These are phyloP conservation scores for Homalodisca vitripennis DNA, from an alignment of 1,140 invertebrate genomes.

Conservation along the genomic window DNA sequence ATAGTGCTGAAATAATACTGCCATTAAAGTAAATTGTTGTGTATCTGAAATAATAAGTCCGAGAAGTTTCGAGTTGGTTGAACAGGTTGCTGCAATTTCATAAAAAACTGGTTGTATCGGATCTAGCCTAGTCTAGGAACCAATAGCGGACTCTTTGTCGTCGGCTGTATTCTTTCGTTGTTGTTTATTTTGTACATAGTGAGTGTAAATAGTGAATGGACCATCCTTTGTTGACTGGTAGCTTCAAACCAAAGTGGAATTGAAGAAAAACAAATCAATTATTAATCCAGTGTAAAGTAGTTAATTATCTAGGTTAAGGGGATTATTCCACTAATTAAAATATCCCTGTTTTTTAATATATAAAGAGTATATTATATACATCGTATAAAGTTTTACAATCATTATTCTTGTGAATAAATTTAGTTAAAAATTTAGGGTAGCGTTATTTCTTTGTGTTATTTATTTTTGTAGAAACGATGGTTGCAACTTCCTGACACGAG, in stretches of 20 bases:
- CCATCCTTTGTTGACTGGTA: not conserved
- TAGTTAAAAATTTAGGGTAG: no score
- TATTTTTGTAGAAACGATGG: constrained; percentile 19
- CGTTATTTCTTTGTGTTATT: constrained; percentile 11
- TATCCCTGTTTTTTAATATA: constrained; percentile 5
- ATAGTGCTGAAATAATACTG: constrained; percentile 3
- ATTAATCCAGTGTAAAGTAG: constrained; percentile 10
- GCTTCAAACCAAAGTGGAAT: constrained; percentile 14
- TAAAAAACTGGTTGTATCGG: not conserved
- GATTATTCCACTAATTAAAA: not conserved
- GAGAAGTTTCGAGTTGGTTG: no score
- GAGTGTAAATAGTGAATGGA: constrained; percentile 18
- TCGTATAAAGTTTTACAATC: constrained; percentile 9
- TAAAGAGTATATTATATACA: constrained; percentile 16
- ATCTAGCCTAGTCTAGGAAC: constrained; percentile 11
- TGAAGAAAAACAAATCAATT: not conserved
- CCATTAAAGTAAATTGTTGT: no score
- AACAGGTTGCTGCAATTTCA: constrained; percentile 11
- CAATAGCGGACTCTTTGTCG: not conserved
- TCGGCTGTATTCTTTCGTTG: not conserved
- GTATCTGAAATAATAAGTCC: no score
- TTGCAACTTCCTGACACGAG: no score
- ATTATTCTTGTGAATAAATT: no score
- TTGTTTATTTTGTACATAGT: constrained; percentile 12
- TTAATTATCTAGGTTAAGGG: constrained; percentile 1